phyloP scores from a whole-genome alignment of 1,140 invertebrate species.

The Drosophila pectinifera region DNA sequence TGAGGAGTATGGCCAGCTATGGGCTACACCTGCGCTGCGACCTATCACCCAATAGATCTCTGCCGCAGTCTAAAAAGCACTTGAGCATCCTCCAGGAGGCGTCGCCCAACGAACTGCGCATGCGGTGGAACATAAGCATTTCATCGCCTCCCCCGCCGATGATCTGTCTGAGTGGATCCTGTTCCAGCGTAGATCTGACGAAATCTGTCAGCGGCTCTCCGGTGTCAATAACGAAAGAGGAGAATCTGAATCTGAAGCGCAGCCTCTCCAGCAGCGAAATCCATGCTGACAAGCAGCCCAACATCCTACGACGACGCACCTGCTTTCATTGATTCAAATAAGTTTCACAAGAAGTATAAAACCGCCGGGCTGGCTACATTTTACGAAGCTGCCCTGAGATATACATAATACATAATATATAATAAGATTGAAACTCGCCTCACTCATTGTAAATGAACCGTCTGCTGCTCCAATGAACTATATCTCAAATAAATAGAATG shows the following conservation, averaged over 20 bases:
- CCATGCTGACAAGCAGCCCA: constrained; percentile 36
- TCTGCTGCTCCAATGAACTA: not conserved
- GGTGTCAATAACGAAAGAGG: not conserved
- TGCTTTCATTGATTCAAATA: constrained; percentile 24
- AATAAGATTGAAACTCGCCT: constrained; percentile 1
- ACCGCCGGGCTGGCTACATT: constrained; percentile 11
- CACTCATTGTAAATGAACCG: constrained; percentile 45
- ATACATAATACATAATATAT: too few species aligned
- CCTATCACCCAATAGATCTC: not conserved
- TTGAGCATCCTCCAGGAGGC: not conserved
- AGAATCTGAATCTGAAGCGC: constrained; percentile 30
- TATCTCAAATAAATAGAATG: not conserved
- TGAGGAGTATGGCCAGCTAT: constrained; percentile 42
- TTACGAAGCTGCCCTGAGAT: constrained; percentile 22
- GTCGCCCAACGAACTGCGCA: not conserved
- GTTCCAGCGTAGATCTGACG: not conserved
- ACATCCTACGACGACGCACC: constrained; percentile 54
- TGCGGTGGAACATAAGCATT: constrained; percentile 27
- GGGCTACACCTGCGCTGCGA: constrained; percentile 13
- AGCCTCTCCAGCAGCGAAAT: constrained; percentile 39
- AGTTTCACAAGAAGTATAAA: not conserved
- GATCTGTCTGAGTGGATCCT: constrained; percentile 13
- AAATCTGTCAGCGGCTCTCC: not conserved
- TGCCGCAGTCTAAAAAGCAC: not conserved
- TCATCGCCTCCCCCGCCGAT: constrained; percentile 16